Conservation (phyloP, 2,888 invertebrate genomes). For the Philhelius pedissequus region DNA sequence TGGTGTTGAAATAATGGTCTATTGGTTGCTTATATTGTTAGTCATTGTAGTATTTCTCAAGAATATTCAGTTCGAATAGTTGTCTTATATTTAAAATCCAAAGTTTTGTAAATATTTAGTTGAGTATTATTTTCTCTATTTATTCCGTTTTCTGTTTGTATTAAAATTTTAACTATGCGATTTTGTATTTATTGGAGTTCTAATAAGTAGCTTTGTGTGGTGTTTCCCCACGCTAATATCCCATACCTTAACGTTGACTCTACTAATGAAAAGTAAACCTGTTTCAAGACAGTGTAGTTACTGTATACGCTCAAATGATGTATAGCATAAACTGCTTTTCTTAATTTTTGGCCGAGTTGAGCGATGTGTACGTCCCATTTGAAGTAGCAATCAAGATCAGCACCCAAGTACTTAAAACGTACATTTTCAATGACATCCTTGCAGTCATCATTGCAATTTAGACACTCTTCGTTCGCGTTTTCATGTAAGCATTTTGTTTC, state of each 20-base stretch:
- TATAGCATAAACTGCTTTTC: too few relatives aligned
- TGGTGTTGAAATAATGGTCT: background rate
- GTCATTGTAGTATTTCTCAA: background rate
- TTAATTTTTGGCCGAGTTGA: too few relatives aligned
- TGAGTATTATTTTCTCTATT: background rate
- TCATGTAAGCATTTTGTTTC: too few relatives aligned
- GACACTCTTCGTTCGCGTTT: too few relatives aligned
- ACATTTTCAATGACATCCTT: too few relatives aligned
- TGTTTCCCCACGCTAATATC: background rate
- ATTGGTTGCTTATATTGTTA: background rate
- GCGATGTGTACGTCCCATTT: too few relatives aligned
- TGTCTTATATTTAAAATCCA: background rate
- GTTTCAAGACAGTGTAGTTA: too few relatives aligned
- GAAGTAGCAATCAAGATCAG: too few relatives aligned
- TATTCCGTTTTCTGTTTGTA: background rate
- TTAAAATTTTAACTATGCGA: background rate
- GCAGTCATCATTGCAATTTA: too few relatives aligned
- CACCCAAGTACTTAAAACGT: too few relatives aligned
- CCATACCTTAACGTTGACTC: background rate
- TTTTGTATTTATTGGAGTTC: background rate
- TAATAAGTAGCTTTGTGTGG: background rate
- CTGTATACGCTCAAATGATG: too few relatives aligned
- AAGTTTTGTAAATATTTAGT: background rate
- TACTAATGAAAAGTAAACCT: too few relatives aligned
- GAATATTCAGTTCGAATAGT: background rate